Evolutionary conservation across 2,797 vertebrate species (phyloP), one percentile per base, ranked within the genome.

Genomic region (Threskiornis aethiopicus): DNA sequence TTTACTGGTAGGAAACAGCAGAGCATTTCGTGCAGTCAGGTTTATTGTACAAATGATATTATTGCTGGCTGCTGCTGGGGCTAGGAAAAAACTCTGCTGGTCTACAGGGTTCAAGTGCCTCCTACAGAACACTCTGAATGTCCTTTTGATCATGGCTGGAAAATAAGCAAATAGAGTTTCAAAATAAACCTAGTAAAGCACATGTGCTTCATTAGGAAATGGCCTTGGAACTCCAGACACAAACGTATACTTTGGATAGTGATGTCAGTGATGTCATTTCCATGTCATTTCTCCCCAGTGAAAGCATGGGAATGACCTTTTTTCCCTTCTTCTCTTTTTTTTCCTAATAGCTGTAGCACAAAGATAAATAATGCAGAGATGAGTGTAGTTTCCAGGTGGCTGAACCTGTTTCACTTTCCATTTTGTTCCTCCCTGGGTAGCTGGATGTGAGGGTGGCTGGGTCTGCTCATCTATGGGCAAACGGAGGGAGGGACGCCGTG

Each of bases 161-260:
- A 98, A 98, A 97, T 98, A 98, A 98, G 97, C 98, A 98, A 98
- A 96, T 92, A 77, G 15, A 52, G 59, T 97, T 98, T 98, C 96
- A 98, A 98, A 98, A 98, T 97, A 98, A 98, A 98, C 84, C 73
- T 73, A 94, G 94, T 93, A 96, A 92, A 25, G 97, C 19, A 93
- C 96, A 89, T 96, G 98, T 96, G 96, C 96, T 97, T 98, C 95
- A 96, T 97, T 97, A 96, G 97, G 97, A 97, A 97, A 95, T 95
- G 94, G 97, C 94, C 89, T 97, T 93, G 70, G 92, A 88, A 90
- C 97, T 98, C 93, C 92, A 83, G 80, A 90, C 94, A 84, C 89
- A 87, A 85, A 96, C 64, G 49, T 96, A 96, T 94, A 90, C 94
- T 96, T 96, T 94, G 84, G 51, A 91, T 84, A 94, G 93, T 96